Conservation (phyloP, 1,140 invertebrate species). For the Pogonus chalceus region DNA sequence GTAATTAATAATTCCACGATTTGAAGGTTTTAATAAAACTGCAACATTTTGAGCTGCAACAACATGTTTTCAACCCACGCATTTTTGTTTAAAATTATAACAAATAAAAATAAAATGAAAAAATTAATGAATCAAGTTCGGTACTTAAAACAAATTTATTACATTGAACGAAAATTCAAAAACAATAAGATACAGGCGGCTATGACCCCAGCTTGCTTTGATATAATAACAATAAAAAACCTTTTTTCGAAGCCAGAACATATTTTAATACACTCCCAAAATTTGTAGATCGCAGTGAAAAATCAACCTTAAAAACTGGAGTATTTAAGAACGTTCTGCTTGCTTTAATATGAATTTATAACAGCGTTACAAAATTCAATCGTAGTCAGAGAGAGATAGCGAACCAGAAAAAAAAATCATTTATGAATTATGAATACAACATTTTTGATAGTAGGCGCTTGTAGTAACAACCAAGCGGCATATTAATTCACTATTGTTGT, state of each 20-base stretch:
- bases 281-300: background rate
- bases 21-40: too few relatives aligned
- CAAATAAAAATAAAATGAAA: too few relatives aligned
- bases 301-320: background rate
- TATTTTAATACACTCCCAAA: background rate
- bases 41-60: too few relatives aligned
- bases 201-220: constrained; percentile 1
- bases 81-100: too few relatives aligned
- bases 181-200: constrained; percentile 2
- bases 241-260: background rate
- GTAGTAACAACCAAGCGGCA: background rate
- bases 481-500: background rate
- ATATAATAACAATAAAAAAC: constrained; percentile 1
- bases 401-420: background rate
- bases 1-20: too few relatives aligned
- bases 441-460: background rate
- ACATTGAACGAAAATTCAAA: constrained; percentile 2
- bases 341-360: background rate
- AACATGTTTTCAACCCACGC: too few relatives aligned
- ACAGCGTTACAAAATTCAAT: background rate
- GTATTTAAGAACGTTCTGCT: background rate
- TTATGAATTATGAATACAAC: constrained; percentile 6
- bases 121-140: constrained; percentile 4
- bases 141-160: constrained; percentile 4
- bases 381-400: background rate